phyloP scores from a whole-genome alignment of 2,113 vertebrate species.

The Illadopsis cleaveri region DNA sequence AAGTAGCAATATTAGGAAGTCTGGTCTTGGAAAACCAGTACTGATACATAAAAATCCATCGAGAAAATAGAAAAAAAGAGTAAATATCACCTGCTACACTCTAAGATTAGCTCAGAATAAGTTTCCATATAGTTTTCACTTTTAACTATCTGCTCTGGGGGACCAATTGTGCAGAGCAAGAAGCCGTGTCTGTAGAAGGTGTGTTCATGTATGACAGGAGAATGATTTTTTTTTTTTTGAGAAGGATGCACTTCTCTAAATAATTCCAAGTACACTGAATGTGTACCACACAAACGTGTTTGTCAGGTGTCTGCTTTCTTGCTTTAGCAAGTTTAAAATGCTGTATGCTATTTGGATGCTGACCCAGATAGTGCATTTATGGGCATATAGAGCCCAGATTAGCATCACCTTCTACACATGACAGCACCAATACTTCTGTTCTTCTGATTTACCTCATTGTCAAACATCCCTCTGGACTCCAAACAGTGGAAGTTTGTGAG shows the following conservation, averaged over 20 bases:
- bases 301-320: background rate
- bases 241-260: background rate
- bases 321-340: background rate
- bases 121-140: background rate
- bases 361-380: background rate
- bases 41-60: background rate
- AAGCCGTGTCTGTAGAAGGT: background rate
- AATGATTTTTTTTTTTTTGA: background rate
- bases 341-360: background rate
- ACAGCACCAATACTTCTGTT: background rate
- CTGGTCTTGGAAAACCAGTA: background rate
- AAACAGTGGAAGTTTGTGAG: background rate
- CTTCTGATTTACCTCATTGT: background rate
- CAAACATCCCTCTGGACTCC: background rate
- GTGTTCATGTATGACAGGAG: accelerated
- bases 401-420: background rate
- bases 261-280: background rate
- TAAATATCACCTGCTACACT: background rate
- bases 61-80: background rate
- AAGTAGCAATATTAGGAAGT: background rate
- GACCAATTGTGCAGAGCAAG: background rate
- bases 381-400: background rate
- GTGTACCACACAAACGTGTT: background rate
- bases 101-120: background rate
- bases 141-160: background rate